These are phyloP conservation scores for Amazona vittata DNA, from an alignment of 2,113 vertebrate species.

Conservation along the genomic window DNA sequence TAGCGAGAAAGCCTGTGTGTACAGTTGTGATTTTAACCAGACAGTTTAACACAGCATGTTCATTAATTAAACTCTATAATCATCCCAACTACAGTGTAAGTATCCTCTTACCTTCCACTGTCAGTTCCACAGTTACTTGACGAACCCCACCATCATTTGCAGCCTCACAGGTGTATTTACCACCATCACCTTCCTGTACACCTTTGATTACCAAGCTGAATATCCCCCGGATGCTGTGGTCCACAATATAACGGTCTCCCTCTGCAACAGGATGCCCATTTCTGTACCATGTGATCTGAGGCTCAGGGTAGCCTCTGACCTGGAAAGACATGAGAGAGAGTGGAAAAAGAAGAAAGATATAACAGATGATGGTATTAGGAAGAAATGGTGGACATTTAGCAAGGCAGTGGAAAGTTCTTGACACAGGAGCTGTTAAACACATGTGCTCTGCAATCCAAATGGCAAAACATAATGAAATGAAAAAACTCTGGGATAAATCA, in stretches of 20 bases:
- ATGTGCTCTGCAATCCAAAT: slow-evolving; percentile 55
- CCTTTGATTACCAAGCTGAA: slow-evolving; percentile 85
- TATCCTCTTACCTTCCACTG: slow-evolving; percentile 82
- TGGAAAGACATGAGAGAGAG: slow-evolving; percentile 52
- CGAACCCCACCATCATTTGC: slow-evolving; percentile 83
- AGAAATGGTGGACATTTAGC: slow-evolving; percentile 52
- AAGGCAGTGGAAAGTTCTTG: slow-evolving; percentile 62
- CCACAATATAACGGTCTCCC: slow-evolving; percentile 73
- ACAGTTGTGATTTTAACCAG: background rate
- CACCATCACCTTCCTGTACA: slow-evolving; percentile 80
- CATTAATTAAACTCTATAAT: background rate
- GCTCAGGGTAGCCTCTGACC: slow-evolving; percentile 89
- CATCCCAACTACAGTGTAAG: fast-evolving
- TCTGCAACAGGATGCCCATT: slow-evolving; percentile 80
- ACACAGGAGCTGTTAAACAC: slow-evolving; percentile 50
- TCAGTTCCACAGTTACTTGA: slow-evolving; percentile 89
- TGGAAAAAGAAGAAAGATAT: background rate
- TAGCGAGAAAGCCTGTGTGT: background rate
- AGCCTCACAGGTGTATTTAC: slow-evolving; percentile 90
- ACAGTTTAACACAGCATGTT: background rate
- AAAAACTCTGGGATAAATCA: background rate
- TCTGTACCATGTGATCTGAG: slow-evolving; percentile 88
- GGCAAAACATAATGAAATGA: slow-evolving; percentile 32
- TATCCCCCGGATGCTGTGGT: slow-evolving; percentile 77
- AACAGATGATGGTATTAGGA: slow-evolving; percentile 40